phyloP scores from a whole-genome alignment of 2,888 invertebrate genomes.

The Hermaeophaga mercurialis region DNA sequence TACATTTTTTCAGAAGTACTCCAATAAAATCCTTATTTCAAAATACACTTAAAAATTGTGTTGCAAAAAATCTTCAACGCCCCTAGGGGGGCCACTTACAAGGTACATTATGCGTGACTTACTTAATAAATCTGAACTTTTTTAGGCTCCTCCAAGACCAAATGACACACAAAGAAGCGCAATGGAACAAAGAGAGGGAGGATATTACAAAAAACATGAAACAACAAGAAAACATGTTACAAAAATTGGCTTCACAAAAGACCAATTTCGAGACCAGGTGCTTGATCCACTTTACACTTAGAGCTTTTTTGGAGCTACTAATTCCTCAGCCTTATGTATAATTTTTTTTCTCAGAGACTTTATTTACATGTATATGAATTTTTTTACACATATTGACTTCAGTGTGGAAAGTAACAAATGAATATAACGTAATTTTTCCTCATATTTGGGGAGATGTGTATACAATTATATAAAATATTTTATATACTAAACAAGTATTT shows the following conservation, averaged over 20 bases:
- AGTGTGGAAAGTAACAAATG: conserved; percentile 2
- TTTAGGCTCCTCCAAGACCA: conserved; percentile 49
- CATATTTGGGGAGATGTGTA: not conserved
- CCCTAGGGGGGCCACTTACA: too few relatives aligned
- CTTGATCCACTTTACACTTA: conserved; percentile 53
- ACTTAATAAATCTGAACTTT: too few relatives aligned
- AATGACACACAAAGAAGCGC: conserved; percentile 48
- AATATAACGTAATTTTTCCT: conserved; percentile 5
- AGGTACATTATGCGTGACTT: too few relatives aligned
- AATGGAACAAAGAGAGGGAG: conserved; percentile 51
- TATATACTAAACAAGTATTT: too few relatives aligned
- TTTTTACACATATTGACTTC: conserved; percentile 5
- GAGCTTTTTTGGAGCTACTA: conserved; percentile 52
- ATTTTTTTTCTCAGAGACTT: conserved; percentile 16
- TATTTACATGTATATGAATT: conserved; percentile 1
- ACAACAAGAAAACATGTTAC: conserved; percentile 47
- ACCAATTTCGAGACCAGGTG: conserved; percentile 54
- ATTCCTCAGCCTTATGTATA: conserved; percentile 42
- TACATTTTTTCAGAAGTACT: too few relatives aligned
- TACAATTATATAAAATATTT: conserved; percentile 11
- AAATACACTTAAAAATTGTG: too few relatives aligned
- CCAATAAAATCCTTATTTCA: too few relatives aligned
- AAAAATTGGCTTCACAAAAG: conserved; percentile 49
- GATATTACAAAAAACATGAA: conserved; percentile 48
- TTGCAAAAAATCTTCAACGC: too few relatives aligned